Percentiles rank a stretch among this genome's conserved stretches.
phyloP scores from a whole-genome alignment of 2,113 vertebrate genomes.

The Telmatochromis brachygnathus region DNA sequence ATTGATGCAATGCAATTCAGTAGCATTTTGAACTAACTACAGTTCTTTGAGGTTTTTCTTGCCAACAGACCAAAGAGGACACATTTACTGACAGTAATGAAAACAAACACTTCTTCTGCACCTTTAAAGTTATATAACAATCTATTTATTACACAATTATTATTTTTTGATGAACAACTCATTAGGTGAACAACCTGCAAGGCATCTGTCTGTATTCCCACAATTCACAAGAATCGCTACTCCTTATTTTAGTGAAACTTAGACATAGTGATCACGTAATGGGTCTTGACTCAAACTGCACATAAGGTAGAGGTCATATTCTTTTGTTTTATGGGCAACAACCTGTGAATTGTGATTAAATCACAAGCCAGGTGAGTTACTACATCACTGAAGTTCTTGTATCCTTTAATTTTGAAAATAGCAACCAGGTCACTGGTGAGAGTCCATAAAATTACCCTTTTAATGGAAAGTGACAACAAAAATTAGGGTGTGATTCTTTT shows the following conservation, averaged over 20 bases:
- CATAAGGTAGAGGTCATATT: not conserved
- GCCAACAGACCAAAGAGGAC: not conserved
- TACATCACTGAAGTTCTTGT: not conserved
- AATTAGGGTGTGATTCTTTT: not conserved
- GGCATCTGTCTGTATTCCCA: not conserved
- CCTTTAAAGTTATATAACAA: not conserved
- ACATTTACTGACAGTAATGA: not conserved
- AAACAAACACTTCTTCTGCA: not conserved
- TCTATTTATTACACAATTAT: not conserved
- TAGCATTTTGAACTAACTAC: not conserved
- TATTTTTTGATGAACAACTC: not conserved
- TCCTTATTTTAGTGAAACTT: not conserved
- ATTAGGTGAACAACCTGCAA: not conserved
- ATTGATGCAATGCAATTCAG: not conserved
- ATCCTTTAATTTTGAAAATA: not conserved
- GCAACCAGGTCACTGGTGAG: not conserved
- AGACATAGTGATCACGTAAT: not conserved
- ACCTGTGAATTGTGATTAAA: not conserved
- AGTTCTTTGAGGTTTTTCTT: not conserved
- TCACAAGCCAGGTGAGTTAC: not conserved
- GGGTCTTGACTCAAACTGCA: not conserved
- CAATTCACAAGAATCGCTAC: not conserved
- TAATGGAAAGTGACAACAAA: not conserved
- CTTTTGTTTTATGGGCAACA: not conserved
- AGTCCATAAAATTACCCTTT: not conserved